These are phyloP conservation scores for Sciurus niger DNA, from an alignment of 2,113 vertebrate genomes.

Conservation along the genomic window DNA sequence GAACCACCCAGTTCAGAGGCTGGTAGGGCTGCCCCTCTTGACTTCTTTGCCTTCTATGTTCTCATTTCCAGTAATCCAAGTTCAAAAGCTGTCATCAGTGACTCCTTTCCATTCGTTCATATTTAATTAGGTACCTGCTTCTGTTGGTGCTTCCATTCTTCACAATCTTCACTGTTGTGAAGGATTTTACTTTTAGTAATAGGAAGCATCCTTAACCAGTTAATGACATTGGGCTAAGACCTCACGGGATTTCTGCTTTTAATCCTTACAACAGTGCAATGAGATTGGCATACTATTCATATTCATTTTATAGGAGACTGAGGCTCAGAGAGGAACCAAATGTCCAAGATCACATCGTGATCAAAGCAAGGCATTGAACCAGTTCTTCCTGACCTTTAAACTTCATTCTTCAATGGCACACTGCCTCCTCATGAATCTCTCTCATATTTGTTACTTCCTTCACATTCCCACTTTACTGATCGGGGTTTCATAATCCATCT, in stretches of 20 bases:
- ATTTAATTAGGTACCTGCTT: not conserved
- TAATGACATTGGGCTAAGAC: not conserved
- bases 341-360: not conserved
- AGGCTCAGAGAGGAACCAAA: not conserved
- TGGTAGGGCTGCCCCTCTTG: not conserved
- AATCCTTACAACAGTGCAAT: not conserved
- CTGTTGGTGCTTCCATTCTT: not conserved
- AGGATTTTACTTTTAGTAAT: not conserved
- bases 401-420: not conserved
- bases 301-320: constrained; percentile 23
- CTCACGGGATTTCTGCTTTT: not conserved
- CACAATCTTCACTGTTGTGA: not conserved
- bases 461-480: not conserved
- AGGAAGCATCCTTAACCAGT: not conserved
- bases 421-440: not conserved
- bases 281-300: not conserved
- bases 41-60: not conserved
- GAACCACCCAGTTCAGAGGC: not conserved
- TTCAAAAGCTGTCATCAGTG: not conserved
- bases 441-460: not conserved
- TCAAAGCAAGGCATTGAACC: not conserved
- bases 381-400: not conserved
- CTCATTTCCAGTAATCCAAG: constrained; percentile 5
- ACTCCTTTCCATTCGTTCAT: not conserved
- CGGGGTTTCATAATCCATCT: not conserved